Base-by-base conservation (phyloP, 2,797 vertebrate genomes). In the Leptoclinus maculatus region DNA sequence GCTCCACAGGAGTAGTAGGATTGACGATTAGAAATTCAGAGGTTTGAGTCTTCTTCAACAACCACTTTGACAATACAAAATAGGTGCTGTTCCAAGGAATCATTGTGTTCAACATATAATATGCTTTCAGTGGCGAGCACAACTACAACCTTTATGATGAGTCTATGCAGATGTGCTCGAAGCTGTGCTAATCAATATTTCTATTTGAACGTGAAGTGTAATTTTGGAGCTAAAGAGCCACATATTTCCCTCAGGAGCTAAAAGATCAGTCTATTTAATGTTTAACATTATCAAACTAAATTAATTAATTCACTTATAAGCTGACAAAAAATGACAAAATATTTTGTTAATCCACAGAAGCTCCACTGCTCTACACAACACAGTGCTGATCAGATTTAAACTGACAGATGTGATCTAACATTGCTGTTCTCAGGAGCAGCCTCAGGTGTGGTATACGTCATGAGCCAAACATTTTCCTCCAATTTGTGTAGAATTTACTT, bases 111-210 rank as follows among this genome's bases (percentile, higher is more conserved):
- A n/a, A 56, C 39, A 29, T 29, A 34, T 16, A 34, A 5, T 25
- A 39, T 34, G 16, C 38, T 74, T 47, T 47, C 32, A 58, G 17
- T 8, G 7, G 17, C 49, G 21, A 58, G 13, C 27, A 43, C 13
- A 68, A 2, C 29, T 69, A 36, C 27, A n/a, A 1, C n/a, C 1
- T 29, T 45, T 25, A 29, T 36, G 13, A 19, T 59, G 19, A 23
- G 23, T 16, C 47, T 1, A 7, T 38, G 59, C 51, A 2, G 32
- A 66, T 72, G 67, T 59, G 14, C 23, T 38, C 14, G 9, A 53
- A n/a, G 47, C 38, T 54, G 11, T 9, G 27, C 36, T 25, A 32
- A 58, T 78, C 60, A 71, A 65, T 56, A 57, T 66, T 36, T 49
- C 1, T 14, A 49, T 51, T 16, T 47, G 51, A 71, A 29, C 8